These are phyloP conservation scores for Lutjanus erythropterus DNA, from an alignment of 2,113 vertebrate species.

Conservation along the genomic window DNA sequence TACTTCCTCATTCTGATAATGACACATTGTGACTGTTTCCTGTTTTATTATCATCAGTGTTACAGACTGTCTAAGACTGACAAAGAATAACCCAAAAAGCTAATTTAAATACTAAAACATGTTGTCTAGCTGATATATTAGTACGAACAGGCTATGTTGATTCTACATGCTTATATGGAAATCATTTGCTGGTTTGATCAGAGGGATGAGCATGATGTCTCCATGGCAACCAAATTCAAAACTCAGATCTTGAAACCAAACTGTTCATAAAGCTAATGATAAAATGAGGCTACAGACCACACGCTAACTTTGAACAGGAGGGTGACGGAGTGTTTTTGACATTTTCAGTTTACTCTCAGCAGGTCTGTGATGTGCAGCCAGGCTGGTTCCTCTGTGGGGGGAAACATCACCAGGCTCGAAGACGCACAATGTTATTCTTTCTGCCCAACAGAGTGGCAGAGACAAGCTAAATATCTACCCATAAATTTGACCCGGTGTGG, in stretches of 20 bases:
- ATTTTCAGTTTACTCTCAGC: slow-evolving; percentile 64
- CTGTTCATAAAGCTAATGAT: slow-evolving; percentile 11
- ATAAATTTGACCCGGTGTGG: slow-evolving; percentile 72
- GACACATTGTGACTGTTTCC: slow-evolving; percentile 95
- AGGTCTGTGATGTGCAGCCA: slow-evolving; percentile 71
- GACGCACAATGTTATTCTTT: slow-evolving; percentile 72
- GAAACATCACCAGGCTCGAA: slow-evolving; percentile 52
- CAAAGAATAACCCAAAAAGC: background rate
- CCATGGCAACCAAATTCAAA: slow-evolving; percentile 7
- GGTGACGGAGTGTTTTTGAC: slow-evolving; percentile 61
- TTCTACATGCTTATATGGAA: slow-evolving; percentile 17
- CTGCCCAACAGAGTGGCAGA: slow-evolving; percentile 66
- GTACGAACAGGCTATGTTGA: background rate
- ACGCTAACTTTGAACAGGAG: slow-evolving; percentile 51
- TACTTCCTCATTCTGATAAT: slow-evolving; percentile 92
- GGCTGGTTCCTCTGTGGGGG: slow-evolving; percentile 50
- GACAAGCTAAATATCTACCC: slow-evolving; percentile 72
- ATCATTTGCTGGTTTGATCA: slow-evolving; percentile 12
- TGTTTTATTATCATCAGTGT: slow-evolving; percentile 87
- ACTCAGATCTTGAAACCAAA: slow-evolving; percentile 20
- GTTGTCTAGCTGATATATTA: background rate
- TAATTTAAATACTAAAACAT: background rate
- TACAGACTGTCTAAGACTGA: slow-evolving; percentile 64
- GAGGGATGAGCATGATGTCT: background rate
- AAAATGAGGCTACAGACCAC: slow-evolving; percentile 42